Evolutionary conservation across 2,113 vertebrate genomes (phyloP).

Genomic region (Protomyctophum bolini): DNA sequence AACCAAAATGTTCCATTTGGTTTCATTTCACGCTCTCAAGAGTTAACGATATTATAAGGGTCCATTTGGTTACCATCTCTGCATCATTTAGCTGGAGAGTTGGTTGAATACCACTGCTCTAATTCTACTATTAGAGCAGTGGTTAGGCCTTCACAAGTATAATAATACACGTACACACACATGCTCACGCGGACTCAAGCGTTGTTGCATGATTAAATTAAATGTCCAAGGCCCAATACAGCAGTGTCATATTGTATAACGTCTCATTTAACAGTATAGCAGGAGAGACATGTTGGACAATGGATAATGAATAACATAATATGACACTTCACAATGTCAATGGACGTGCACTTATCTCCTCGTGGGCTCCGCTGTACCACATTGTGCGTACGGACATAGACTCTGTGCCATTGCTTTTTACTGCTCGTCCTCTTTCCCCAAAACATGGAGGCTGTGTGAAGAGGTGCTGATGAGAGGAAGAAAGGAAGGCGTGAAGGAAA

Average conservation of each 20-base stretch:
- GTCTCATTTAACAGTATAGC: neutral
- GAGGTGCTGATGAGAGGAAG: constrained; percentile 18
- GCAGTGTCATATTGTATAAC: constrained; percentile 26
- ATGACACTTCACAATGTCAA: constrained; percentile 13
- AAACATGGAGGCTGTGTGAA: constrained; percentile 38
- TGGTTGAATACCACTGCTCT: too few relatives aligned
- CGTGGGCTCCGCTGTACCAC: constrained; percentile 1
- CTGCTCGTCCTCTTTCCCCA: neutral
- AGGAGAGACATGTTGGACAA: neutral
- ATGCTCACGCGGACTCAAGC: neutral
- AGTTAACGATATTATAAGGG: too few relatives aligned
- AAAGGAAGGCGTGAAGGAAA: neutral
- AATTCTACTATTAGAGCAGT: too few relatives aligned
- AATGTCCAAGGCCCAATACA: constrained; percentile 34
- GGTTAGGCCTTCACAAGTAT: too few relatives aligned
- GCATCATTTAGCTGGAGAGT: too few relatives aligned
- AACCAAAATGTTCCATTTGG: too few relatives aligned
- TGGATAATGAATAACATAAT: neutral
- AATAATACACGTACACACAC: neutral
- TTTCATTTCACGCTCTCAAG: too few relatives aligned
- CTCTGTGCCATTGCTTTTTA: constrained; percentile 7
- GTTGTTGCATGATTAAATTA: constrained; percentile 59
- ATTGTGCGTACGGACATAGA: neutral
- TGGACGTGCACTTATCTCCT: neutral
- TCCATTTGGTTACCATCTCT: too few relatives aligned